Evolutionary conservation across 2,888 invertebrate species (phyloP).

Genomic region (Eristalis tenax): DNA sequence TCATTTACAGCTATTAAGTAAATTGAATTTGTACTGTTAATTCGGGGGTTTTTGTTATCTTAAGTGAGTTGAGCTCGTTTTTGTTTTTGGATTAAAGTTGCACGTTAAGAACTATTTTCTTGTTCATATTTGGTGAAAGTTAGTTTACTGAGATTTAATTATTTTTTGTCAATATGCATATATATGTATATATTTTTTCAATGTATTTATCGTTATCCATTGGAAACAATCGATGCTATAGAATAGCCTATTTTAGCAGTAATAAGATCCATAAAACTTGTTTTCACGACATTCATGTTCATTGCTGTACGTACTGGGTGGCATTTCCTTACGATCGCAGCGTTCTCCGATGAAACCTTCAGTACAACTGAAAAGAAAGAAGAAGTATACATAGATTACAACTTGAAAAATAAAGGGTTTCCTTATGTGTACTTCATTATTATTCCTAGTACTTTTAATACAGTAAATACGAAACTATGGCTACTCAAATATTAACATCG

Average conservation of each 20-base stretch:
- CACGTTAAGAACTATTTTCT: constrained; percentile 58
- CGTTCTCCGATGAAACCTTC: constrained; percentile 80
- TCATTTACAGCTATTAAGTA: constrained; percentile 66
- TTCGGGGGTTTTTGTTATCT: constrained; percentile 67
- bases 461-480: too few relatives aligned
- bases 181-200: constrained; percentile 8
- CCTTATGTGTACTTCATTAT: too few relatives aligned
- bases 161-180: constrained; percentile 31
- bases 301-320: constrained; percentile 81
- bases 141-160: constrained; percentile 57
- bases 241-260: constrained; percentile 82
- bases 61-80: constrained; percentile 50
- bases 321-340: constrained; percentile 79
- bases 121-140: constrained; percentile 68
- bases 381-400: not conserved
- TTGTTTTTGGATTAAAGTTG: constrained; percentile 62
- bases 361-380: constrained; percentile 78
- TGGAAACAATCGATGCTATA: constrained; percentile 80
- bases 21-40: constrained; percentile 71
- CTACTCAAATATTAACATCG: too few relatives aligned
- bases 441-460: too few relatives aligned
- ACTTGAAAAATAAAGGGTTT: not conserved
- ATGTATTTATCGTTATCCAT: constrained; percentile 47
- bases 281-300: constrained; percentile 79
- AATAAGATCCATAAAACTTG: constrained; percentile 80